Base-by-base conservation (phyloP, 1,140 invertebrate species). In the Lepidurus packardi region DNA sequence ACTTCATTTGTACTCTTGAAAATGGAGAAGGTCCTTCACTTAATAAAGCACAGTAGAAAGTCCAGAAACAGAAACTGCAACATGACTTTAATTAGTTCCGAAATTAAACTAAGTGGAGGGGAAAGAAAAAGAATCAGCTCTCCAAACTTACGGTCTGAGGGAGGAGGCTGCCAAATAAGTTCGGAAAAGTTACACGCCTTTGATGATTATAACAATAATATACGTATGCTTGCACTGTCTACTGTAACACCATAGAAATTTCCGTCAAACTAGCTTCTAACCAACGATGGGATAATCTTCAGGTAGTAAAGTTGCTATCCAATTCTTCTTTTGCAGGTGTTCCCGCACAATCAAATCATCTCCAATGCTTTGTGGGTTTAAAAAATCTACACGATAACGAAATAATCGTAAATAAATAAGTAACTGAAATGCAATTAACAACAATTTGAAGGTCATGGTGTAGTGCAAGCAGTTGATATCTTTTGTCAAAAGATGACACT, bases 11-110 rank as follows among this genome's bases (percentile, higher is more conserved):
- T 65, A 65, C 53, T 65, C 21, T 65, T 65, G 53, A 65, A 65
- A 65, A 65, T 65, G 53, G 53, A 65, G 53, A 65, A 65, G 53
- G 53, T 65, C 53, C 53, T 65, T n/a, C 53, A 65, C 53, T 65
- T 21, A 65, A n/a, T 65, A 65, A 65, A 65, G 53, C 53, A 65
- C 53, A 65, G n/a, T 65, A 65, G 53, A 65, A 65, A 65, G n/a
- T 65, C 16, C 53, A 65, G 34, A 65, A 65, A 11, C 53, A 21
- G 53, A 65, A 65, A 65, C 53, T 65, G 21, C 16, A 65, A 47
- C 10, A 16, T 1, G 45, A 21, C 9, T 8, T 65, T 65, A n/a
- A n/a, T 65, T 65, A 65, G 7, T 16, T 65, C 10, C 21, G 45
- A 47, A 65, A 11, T 13, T 13, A 65, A 65, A 9, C 9, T 34